These are phyloP conservation scores for Petrolisthes manimaculis DNA, from an alignment of 2,888 invertebrate genomes.

Conservation along the genomic window DNA sequence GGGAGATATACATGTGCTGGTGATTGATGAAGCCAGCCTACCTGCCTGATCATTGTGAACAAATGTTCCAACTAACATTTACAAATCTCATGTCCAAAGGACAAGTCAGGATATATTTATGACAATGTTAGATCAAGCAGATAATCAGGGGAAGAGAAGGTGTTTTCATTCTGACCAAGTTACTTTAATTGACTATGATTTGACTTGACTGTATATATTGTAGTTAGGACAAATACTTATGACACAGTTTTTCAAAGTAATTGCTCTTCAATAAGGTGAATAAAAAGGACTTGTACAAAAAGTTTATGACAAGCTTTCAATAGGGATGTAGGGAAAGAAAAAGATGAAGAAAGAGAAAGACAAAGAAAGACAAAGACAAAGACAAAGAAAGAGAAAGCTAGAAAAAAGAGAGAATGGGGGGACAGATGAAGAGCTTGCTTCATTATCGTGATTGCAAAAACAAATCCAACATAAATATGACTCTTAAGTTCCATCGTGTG, in stretches of 20 bases:
- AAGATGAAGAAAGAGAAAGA: background rate
- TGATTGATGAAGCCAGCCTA: constrained; percentile 62
- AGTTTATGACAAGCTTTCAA: constrained; percentile 47
- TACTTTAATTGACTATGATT: constrained; percentile 18
- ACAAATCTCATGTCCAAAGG: no score
- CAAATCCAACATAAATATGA: constrained; percentile 18
- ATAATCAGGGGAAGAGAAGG: constrained; percentile 62
- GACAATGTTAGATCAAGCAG: constrained; percentile 48
- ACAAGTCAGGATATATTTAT: no score
- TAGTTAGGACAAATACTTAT: no score
- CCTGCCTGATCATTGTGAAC: constrained; percentile 54
- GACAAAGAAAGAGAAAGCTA: background rate
- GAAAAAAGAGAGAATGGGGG: constrained; percentile 2
- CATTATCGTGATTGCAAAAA: constrained; percentile 17
- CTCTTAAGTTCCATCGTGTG: constrained; percentile 10
- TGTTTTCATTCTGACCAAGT: constrained; percentile 26
- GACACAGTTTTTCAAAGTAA: constrained; percentile 20
- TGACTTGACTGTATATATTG: constrained; percentile 3
- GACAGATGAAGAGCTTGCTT: constrained; percentile 48
- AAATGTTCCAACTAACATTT: background rate
- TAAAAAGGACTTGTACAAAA: constrained; percentile 29
- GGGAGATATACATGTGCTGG: constrained; percentile 59
- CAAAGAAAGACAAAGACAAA: constrained; percentile 21
- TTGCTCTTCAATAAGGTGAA: constrained; percentile 58
- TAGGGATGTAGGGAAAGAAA: constrained; percentile 28